Evolutionary conservation across 2,888 invertebrate genomes (phyloP), one percentile per base, ranked within the genome.

Genomic region (Biston stratarius): DNA sequence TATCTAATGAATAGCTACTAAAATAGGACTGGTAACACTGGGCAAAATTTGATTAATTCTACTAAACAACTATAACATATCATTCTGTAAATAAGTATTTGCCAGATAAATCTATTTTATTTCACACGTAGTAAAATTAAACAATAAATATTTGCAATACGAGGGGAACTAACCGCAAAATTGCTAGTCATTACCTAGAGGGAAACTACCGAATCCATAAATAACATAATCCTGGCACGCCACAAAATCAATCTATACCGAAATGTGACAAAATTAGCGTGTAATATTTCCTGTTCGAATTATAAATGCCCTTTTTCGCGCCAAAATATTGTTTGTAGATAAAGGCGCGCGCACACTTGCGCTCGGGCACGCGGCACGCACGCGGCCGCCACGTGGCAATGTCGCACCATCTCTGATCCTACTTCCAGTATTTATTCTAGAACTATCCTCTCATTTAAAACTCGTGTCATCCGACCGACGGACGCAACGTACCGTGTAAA

Each of bases 251-350:
- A 93, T 92, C 88, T 87, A 87, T 86, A 75, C 86, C 83, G 68
- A 87, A 88, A 89, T 85, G 87, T 85, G 86, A 82, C 86, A 84
- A 93, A 93, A 94, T 94, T 94, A 92, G 93, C 92, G 92, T 94
- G 91, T 93, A 92, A 93, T 93, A 87, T 90, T 92, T 89, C 92
- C 91, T 88, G 86, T 87, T 85, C 80, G 86, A 89, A 91, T 92
- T 92, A 92, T 89, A 90, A 86, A 91, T 86, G 84, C 83, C 85
- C 87, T 80, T 83, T 87, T 87, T 83, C 80, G 78, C 83, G 83
- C 81, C 82, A 83, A 84, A 87, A 84, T 81, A 85, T 84, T 84
- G 83, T 81, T 73, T 73, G 72, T 61, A 64, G 71, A 75, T 66
- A 71, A 73, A 75, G 71, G 71, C 64, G 69, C 65, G 72, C 70